Evolutionary conservation across 2,888 invertebrate genomes (phyloP), one percentile per base, ranked within the genome.

Genomic region (Chrysotoxum bicinctum): DNA sequence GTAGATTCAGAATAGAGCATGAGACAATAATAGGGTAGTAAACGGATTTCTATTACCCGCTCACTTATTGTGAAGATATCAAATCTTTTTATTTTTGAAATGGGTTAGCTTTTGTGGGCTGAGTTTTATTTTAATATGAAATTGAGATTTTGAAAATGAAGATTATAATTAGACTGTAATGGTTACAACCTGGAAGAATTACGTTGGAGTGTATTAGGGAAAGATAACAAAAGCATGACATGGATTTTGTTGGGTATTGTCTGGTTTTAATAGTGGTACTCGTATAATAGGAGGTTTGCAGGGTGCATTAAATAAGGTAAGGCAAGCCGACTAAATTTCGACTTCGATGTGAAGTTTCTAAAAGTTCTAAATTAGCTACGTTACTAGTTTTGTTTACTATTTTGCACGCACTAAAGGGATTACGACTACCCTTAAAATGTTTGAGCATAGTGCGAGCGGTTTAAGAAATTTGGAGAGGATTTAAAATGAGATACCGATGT

Each of bases 11-110:
- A 32, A 54, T 32, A 0, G 10, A 6, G 54, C 9, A 8, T 0
- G 32, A 19, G 70, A 52, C 43, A 56, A 70, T 83, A 79, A 84
- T 75, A 70, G 75, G 60, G 43, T 66, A 58, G 79, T 70, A 79
- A 84, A 79, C 66, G 75, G 66, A 79, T 74, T 75, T 75, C 84
- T 79, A 84, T 79, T 79, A 60, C 54, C 37, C 40, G 50, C 58
- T 70, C 75, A 79, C 75, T 84, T 70, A 84, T 79, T 70, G 73
- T 74, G 32, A 50, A 72, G 75, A 72, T 76, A 76, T 72, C 50
- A 78, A 74, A 79, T 74, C 73, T 35, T 62, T 58, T 21, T 75
- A 37, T 32, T n/a, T n/a, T n/a, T n/a, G n/a, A 37, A 52, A 26
- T 14, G 30, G 56, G 6, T 23, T 9, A 32, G n/a, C n/a, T 6